These are phyloP conservation scores for Zaprionus africanus DNA, from an alignment of 1,140 invertebrate genomes.

Conservation along the genomic window DNA sequence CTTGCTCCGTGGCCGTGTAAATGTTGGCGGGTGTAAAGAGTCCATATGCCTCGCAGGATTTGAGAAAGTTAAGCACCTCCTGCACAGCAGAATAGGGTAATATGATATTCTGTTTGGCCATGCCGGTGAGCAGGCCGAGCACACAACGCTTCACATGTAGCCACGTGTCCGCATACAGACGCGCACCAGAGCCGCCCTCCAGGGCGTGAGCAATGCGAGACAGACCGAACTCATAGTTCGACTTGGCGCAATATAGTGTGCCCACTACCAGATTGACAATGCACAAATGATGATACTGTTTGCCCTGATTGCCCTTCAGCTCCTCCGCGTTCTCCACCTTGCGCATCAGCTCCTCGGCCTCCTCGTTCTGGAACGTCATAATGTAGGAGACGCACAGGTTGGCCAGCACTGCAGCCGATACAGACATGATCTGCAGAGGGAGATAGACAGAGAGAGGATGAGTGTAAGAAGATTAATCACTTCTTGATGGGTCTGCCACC, in stretches of 20 bases:
- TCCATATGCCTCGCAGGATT: conserved; percentile 90
- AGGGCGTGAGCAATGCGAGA: conserved; percentile 90
- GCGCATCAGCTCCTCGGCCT: conserved; percentile 99
- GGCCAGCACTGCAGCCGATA: conserved; percentile 98
- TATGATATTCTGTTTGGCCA: conserved; percentile 94
- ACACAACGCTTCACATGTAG: conserved; percentile 97
- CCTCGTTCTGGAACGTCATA: conserved; percentile 99
- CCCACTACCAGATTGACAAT: conserved; percentile 99
- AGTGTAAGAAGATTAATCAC: background rate
- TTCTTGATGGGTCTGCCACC: conserved; percentile 36
- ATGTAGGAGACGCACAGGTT: conserved; percentile 99
- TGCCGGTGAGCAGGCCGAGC: conserved; percentile 94
- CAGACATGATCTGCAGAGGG: conserved; percentile 91
- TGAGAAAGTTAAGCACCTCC: conserved; percentile 95
- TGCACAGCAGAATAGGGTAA: conserved; percentile 93
- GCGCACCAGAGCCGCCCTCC: conserved; percentile 77
- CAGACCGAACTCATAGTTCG: conserved; percentile 99
- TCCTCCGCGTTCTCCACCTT: conserved; percentile 99
- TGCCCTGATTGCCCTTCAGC: conserved; percentile 95
- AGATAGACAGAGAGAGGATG: background rate
- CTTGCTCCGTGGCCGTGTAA: conserved; percentile 71
- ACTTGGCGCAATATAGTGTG: conserved; percentile 99
- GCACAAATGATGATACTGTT: conserved; percentile 98
- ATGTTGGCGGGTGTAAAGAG: conserved; percentile 81
- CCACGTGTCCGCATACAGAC: conserved; percentile 97